phyloP scores from a whole-genome alignment of 2,113 vertebrate genomes.

The Sinocyclocheilus rhinocerous region DNA sequence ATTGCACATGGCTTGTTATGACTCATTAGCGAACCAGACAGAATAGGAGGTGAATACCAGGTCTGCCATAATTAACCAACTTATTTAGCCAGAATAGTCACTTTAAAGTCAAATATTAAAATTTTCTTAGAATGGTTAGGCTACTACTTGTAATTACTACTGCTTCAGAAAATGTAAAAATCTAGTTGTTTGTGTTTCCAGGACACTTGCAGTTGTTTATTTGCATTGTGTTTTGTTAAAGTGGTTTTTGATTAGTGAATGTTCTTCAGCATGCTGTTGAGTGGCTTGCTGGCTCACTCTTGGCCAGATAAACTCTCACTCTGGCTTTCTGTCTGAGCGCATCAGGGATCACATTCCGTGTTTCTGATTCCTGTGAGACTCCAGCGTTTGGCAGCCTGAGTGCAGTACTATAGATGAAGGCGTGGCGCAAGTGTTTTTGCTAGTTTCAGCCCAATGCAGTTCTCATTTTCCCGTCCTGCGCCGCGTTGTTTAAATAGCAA shows the following conservation, averaged over 20 bases:
- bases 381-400: not conserved
- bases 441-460: too few relatives aligned
- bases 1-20: conserved; percentile 12
- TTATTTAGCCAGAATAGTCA: not conserved
- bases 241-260: conserved; percentile 5
- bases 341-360: conserved; percentile 3
- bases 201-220: not conserved
- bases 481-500: too few relatives aligned
- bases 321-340: not conserved
- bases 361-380: conserved; percentile 4
- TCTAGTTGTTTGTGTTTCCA: not conserved
- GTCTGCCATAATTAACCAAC: not conserved
- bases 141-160: too few relatives aligned
- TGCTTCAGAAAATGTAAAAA: too few relatives aligned
- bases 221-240: not conserved
- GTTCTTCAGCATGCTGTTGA: not conserved
- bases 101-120: not conserved
- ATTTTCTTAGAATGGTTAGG: too few relatives aligned
- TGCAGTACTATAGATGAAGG: not conserved
- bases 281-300: not conserved
- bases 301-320: not conserved
- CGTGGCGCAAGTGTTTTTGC: too few relatives aligned
- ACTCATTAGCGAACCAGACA: conserved; percentile 23
- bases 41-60: not conserved
- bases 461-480: too few relatives aligned